Conservation (phyloP, 2,888 invertebrate genomes). For the Eudasyphora cyanicolor region DNA sequence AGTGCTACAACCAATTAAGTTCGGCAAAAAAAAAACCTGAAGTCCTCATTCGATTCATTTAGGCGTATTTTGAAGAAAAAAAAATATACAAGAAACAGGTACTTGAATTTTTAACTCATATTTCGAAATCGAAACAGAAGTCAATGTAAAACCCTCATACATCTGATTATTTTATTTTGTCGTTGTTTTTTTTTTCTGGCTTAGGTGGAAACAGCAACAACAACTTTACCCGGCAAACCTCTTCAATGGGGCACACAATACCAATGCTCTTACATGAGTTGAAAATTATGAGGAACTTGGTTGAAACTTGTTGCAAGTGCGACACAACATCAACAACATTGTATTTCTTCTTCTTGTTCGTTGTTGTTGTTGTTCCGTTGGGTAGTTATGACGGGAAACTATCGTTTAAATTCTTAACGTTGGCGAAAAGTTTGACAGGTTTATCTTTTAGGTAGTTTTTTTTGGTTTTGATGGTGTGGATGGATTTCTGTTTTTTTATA, state of each 20-base stretch:
- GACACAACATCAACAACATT: conserved; percentile 2
- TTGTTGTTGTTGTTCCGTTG: neutral
- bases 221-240: neutral
- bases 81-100: conserved; percentile 44
- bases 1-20: neutral
- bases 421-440: conserved; percentile 52
- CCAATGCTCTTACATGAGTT: conserved; percentile 9
- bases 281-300: conserved; percentile 62
- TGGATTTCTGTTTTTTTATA: neutral
- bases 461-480: neutral
- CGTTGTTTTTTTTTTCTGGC: too few relatives aligned
- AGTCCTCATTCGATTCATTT: conserved; percentile 70
- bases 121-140: conserved; percentile 54
- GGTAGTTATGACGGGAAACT: conserved; percentile 24
- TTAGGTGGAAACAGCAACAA: neutral
- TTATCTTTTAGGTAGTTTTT: neutral
- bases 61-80: conserved; percentile 61
- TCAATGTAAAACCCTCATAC: conserved; percentile 48
- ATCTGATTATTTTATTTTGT: too few relatives aligned
- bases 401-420: conserved; percentile 23
- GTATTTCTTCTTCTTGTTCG: too few relatives aligned
- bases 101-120: conserved; percentile 48
- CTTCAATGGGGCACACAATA: conserved; percentile 9
- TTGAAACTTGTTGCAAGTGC: conserved; percentile 43
- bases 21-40: conserved; percentile 64